A percentile compares a stretch with the other conserved stretches of the same genome.
Conservation (phyloP, 1,140 invertebrate genomes). For the Druon quercuslanigerum region DNA sequence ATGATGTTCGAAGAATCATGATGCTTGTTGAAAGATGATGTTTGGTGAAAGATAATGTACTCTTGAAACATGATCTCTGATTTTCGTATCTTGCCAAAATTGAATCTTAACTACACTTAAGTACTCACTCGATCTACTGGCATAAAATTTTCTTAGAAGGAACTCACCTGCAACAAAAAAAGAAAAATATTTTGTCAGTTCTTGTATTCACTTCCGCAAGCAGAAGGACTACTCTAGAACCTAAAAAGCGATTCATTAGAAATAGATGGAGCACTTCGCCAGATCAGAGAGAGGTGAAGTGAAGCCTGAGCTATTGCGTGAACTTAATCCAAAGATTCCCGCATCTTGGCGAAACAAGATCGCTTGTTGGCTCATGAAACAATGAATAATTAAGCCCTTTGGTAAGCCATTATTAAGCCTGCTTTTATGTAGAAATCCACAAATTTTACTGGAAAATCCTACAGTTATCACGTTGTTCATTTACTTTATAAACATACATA, state of each 20-base stretch:
- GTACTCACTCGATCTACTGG: background rate
- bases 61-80: no score
- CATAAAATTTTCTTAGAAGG: background rate
- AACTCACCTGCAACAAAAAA: slow-evolving; percentile 14
- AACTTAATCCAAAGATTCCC: background rate
- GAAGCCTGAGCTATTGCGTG: background rate
- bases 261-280: slow-evolving; percentile 55
- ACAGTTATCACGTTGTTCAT: no score
- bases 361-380: background rate
- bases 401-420: no score
- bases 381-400: background rate
- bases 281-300: slow-evolving; percentile 48
- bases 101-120: background rate
- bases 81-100: no score
- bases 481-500: no score
- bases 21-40: no score
- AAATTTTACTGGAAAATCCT: no score
- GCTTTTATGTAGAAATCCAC: no score
- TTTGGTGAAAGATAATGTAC: no score
- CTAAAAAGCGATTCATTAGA: slow-evolving; percentile 47
- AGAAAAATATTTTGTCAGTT: slow-evolving; percentile 11
- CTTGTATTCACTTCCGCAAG: background rate
- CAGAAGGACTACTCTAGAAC: background rate
- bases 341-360: background rate
- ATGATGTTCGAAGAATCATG: no score